phyloP scores from a whole-genome alignment of 2,797 vertebrate species.

The Pteropus rufus region DNA sequence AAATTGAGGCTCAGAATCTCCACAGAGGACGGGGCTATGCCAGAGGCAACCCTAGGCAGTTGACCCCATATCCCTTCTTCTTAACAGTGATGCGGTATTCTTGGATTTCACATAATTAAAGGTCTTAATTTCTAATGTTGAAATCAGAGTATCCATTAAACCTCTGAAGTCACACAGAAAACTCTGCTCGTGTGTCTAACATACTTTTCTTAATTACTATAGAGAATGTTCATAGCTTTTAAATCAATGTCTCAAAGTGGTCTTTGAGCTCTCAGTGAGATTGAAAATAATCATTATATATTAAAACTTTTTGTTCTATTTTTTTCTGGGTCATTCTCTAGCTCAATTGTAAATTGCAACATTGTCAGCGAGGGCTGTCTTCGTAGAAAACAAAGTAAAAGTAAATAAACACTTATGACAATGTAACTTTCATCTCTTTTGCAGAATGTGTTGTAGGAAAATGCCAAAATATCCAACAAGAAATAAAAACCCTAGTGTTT shows the following conservation, averaged over 20 bases:
- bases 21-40: fast-evolving
- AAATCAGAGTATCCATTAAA: background rate
- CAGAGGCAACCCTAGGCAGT: background rate
- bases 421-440: background rate
- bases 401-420: background rate
- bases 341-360: background rate
- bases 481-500: background rate
- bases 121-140: background rate
- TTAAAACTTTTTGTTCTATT: background rate
- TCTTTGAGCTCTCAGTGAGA: background rate
- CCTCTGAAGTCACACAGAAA: background rate
- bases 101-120: background rate
- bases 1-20: background rate
- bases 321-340: background rate
- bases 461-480: background rate
- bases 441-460: background rate
- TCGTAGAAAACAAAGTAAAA: background rate
- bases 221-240: background rate
- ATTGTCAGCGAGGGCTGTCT: background rate
- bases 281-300: background rate
- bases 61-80: background rate
- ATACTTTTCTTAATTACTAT: background rate
- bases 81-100: background rate
- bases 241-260: background rate
- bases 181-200: background rate